Evolutionary conservation across 2,797 vertebrate species (phyloP).

Genomic region (Momotus momota): DNA sequence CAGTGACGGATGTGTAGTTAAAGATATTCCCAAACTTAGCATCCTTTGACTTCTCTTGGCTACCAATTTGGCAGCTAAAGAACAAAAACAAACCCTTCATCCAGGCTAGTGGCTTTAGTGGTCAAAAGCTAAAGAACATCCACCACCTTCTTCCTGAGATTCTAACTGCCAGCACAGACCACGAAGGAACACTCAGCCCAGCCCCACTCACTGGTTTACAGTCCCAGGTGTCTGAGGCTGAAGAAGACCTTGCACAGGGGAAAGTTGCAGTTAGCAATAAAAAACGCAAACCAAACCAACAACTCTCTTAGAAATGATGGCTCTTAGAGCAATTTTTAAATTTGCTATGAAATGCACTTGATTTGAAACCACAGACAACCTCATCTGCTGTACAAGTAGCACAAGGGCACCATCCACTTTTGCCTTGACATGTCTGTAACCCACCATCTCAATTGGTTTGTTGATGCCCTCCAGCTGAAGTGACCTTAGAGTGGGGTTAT

Average conservation of each 20-base stretch:
- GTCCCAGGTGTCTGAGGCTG: neutral
- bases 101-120: neutral
- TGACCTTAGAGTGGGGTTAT: neutral
- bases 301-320: neutral
- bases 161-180: neutral
- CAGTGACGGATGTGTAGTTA: slow-evolving; percentile 30
- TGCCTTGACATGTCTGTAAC: neutral
- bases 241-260: neutral
- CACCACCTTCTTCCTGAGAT: neutral
- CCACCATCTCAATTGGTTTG: neutral
- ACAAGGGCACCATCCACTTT: neutral
- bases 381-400: neutral
- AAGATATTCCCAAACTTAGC: neutral
- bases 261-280: neutral
- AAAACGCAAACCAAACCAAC: neutral
- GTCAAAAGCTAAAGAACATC: slow-evolving; percentile 14
- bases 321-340: neutral
- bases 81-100: slow-evolving; percentile 18
- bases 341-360: too few relatives aligned
- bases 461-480: neutral
- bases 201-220: neutral
- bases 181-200: neutral
- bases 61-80: slow-evolving; percentile 17
- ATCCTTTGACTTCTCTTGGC: slow-evolving; percentile 8
- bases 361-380: neutral